Evolutionary conservation across 2,113 vertebrate genomes (phyloP).

Genomic region (Sinocyclocheilus anshuiensis): DNA sequence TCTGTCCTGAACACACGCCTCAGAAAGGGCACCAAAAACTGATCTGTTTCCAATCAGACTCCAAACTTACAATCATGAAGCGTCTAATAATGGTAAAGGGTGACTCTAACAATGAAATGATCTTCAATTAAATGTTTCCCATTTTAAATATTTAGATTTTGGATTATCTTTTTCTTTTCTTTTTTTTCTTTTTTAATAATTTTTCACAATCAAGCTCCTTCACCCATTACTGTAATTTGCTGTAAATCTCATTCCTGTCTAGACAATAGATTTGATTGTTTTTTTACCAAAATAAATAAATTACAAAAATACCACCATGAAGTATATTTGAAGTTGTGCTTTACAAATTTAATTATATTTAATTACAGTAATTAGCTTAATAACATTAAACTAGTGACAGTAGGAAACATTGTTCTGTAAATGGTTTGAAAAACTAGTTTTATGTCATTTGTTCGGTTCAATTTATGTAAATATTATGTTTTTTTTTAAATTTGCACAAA

Average conservation of each 20-base stretch:
- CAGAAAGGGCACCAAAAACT: background rate
- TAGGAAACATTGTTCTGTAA: background rate
- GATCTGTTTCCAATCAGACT: background rate
- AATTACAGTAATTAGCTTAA: too few species aligned
- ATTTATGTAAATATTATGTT: background rate
- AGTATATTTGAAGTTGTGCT: background rate
- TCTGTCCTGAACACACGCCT: slow-evolving; percentile 39
- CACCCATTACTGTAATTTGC: background rate
- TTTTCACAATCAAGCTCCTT: background rate
- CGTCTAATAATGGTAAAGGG: background rate
- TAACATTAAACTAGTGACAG: background rate
- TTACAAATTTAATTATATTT: background rate
- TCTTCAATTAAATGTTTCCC: too few species aligned
- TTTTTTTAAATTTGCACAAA: background rate
- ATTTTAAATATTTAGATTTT: too few species aligned
- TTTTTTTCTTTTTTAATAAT: too few species aligned
- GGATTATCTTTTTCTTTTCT: too few species aligned
- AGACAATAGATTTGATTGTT: background rate
- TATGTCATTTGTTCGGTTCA: too few species aligned
- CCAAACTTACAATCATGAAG: background rate
- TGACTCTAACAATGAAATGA: background rate
- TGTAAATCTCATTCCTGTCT: background rate
- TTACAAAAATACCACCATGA: background rate
- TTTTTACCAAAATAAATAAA: background rate
- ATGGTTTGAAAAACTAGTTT: background rate